Percentiles rank a stretch among this genome's conserved stretches.
phyloP scores from a whole-genome alignment of 2,113 vertebrate species.

The Amblyopsis rosae region DNA sequence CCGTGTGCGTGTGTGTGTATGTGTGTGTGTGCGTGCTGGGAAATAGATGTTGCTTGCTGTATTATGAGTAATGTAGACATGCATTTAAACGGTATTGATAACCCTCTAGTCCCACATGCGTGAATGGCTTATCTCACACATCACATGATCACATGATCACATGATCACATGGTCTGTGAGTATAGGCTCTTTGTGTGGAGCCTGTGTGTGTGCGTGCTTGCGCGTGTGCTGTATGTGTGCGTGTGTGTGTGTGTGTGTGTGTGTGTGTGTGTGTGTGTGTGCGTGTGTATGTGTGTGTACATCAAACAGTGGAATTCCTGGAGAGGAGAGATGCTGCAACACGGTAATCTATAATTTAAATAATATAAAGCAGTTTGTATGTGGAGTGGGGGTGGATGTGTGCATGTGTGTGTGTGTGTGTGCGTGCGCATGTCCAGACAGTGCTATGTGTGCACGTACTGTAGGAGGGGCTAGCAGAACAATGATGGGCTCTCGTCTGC shows the following conservation, averaged over 20 bases:
- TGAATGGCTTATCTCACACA: conserved; percentile 43
- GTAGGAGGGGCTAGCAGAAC: conserved; percentile 76
- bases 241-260: not conserved
- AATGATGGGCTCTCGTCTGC: conserved; percentile 72
- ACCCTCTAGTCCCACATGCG: conserved; percentile 35
- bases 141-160: conserved; percentile 73
- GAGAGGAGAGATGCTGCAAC: conserved; percentile 32
- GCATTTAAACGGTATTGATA: conserved; percentile 39
- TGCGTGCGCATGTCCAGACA: conserved; percentile 52
- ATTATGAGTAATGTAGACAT: not conserved
- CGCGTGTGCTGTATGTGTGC: conserved; percentile 11
- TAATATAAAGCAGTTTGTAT: conserved; percentile 32
- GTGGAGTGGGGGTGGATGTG: conserved; percentile 20
- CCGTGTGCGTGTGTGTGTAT: no score
- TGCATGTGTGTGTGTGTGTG: conserved; percentile 34
- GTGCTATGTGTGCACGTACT: conserved; percentile 35
- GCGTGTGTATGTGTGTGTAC: conserved; percentile 23
- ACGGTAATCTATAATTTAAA: conserved; percentile 47
- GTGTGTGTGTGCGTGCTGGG: no score
- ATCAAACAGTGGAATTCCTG: conserved; percentile 23
- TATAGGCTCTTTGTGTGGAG: conserved; percentile 66
- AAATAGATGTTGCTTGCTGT: no score
- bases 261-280: conserved; percentile 13
- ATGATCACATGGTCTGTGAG: conserved; percentile 61
- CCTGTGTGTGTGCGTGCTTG: conserved; percentile 25